A percentile compares a stretch with the other conserved stretches of the same genome.
phyloP scores from a whole-genome alignment of 2,888 invertebrate species.

The Rotaria macrura region DNA sequence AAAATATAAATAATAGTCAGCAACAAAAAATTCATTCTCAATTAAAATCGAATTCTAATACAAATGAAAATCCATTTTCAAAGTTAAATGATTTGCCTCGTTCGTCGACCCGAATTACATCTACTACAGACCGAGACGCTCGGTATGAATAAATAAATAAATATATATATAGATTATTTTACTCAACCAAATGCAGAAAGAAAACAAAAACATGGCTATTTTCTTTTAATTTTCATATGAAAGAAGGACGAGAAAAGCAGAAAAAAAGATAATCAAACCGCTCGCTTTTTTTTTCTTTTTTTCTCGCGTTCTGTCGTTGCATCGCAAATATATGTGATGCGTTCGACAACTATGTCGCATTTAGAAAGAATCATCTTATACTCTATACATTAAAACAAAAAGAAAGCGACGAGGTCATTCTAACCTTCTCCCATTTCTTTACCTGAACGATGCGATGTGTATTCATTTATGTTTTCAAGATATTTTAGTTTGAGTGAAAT shows the following conservation, averaged over 20 bases:
- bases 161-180: no score
- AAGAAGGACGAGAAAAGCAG: neutral
- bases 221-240: neutral
- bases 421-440: neutral
- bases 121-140: neutral
- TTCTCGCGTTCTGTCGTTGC: neutral
- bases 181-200: no score
- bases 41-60: neutral
- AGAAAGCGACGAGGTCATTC: neutral
- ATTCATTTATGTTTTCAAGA: no score
- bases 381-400: neutral
- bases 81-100: neutral
- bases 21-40: neutral
- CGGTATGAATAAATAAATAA: no score
- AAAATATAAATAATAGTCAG: neutral
- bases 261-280: neutral
- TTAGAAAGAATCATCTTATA: neutral
- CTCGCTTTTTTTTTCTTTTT: neutral
- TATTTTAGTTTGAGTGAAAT: no score
- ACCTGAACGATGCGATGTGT: no score
- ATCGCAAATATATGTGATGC: neutral
- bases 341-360: neutral
- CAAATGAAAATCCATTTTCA: neutral
- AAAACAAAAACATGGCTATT: neutral
- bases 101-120: neutral